These are phyloP conservation scores for Archivesica marissinica DNA, from an alignment of 1,140 invertebrate species.

Conservation along the genomic window DNA sequence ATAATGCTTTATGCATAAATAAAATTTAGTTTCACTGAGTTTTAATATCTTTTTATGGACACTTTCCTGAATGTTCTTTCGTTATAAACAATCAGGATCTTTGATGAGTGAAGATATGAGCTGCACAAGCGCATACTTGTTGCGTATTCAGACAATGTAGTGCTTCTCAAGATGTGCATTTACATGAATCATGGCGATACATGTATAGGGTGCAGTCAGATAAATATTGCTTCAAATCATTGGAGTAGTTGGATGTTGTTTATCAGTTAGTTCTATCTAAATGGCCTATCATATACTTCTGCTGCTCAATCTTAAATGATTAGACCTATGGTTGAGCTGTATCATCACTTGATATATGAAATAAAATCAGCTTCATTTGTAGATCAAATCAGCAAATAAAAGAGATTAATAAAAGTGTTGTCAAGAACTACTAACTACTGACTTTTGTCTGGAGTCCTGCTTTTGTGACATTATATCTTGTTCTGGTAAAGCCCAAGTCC, in stretches of 20 bases:
- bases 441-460: too few species aligned
- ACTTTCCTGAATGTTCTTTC: too few species aligned
- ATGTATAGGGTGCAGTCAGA: constrained; percentile 14
- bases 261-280: not conserved
- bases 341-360: not conserved
- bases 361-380: not conserved
- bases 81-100: not conserved
- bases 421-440: too few species aligned
- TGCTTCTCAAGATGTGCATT: not conserved
- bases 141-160: not conserved
- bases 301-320: constrained; percentile 4
- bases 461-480: not conserved
- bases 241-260: not conserved
- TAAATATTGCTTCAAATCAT: not conserved
- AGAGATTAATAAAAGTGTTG: too few species aligned
- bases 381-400: too few species aligned
- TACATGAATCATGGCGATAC: not conserved
- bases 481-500: not conserved
- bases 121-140: not conserved
- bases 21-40: too few species aligned
- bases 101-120: not conserved
- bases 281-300: not conserved
- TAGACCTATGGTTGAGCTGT: not conserved
- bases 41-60: too few species aligned
- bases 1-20: too few species aligned